Evolutionary conservation across 2,797 vertebrate species (phyloP).

Genomic region (Tauraco hartlaubi): DNA sequence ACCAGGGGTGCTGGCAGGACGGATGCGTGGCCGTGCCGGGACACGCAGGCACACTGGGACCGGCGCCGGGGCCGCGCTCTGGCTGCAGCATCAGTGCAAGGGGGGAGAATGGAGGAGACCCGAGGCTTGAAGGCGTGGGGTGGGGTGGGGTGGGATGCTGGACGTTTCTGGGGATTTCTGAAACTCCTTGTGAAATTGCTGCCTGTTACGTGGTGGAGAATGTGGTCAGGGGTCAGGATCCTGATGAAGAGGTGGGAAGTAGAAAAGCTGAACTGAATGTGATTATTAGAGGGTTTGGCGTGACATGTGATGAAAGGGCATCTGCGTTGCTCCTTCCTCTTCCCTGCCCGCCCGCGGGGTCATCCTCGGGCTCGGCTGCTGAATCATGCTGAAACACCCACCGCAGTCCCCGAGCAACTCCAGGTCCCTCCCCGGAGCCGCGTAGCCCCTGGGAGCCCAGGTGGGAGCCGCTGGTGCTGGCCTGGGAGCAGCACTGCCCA

Average conservation of each 20-base stretch:
- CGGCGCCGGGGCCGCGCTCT: accelerated
- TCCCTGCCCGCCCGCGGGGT: accelerated
- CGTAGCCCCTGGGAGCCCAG: background rate
- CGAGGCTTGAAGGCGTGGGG: background rate
- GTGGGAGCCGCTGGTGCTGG: background rate
- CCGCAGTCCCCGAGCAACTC: background rate
- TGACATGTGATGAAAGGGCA: background rate
- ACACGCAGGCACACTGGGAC: background rate
- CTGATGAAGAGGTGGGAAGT: background rate
- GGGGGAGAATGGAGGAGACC: background rate
- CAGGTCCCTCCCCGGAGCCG: background rate
- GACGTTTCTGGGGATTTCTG: background rate
- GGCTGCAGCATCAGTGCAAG: accelerated
- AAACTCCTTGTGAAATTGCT: background rate
- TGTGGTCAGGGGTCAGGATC: background rate
- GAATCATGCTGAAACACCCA: accelerated
- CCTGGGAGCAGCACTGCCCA: background rate
- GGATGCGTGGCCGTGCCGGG: background rate
- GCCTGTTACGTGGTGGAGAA: background rate
- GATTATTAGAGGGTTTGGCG: background rate
- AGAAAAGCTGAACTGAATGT: conserved; percentile 15
- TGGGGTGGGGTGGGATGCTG: background rate
- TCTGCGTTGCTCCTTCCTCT: background rate
- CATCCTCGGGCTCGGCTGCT: background rate
- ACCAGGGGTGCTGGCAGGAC: accelerated